Evolutionary conservation across 2,113 vertebrate genomes (phyloP).

Genomic region (Regulus satrapa): DNA sequence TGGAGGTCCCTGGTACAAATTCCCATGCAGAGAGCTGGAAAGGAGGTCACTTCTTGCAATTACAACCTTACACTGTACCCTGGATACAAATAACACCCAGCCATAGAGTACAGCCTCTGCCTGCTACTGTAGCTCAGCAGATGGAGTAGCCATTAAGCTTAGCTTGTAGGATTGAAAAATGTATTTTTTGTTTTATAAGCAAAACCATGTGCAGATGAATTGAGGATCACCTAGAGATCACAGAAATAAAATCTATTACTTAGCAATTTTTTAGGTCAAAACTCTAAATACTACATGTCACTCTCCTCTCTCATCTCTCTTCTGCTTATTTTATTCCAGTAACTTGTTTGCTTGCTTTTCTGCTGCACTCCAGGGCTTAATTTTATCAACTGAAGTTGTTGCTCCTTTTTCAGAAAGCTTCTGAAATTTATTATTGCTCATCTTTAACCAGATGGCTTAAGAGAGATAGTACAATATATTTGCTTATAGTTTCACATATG

Average conservation of each 20-base stretch:
- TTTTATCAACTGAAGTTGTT: background rate
- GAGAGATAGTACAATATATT: background rate
- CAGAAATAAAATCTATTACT: background rate
- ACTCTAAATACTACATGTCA: background rate
- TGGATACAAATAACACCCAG: background rate
- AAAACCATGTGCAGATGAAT: background rate
- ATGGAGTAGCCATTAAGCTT: background rate
- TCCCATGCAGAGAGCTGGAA: background rate
- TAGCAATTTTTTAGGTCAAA: background rate
- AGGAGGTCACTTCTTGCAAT: background rate
- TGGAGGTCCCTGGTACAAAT: background rate
- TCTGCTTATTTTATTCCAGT: background rate
- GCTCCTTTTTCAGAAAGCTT: background rate
- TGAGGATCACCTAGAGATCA: background rate
- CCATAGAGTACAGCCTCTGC: fast-evolving
- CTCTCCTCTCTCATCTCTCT: background rate
- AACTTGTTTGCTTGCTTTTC: background rate
- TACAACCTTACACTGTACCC: background rate
- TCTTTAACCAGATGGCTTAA: background rate
- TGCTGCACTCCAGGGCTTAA: background rate
- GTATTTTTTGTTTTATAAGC: conserved; percentile 3
- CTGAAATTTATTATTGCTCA: background rate
- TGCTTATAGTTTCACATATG: background rate
- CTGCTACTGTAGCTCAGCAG: background rate
- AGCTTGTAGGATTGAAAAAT: background rate